Evolutionary conservation across 1,140 invertebrate species (phyloP).

Genomic region (Phortica variegata): DNA sequence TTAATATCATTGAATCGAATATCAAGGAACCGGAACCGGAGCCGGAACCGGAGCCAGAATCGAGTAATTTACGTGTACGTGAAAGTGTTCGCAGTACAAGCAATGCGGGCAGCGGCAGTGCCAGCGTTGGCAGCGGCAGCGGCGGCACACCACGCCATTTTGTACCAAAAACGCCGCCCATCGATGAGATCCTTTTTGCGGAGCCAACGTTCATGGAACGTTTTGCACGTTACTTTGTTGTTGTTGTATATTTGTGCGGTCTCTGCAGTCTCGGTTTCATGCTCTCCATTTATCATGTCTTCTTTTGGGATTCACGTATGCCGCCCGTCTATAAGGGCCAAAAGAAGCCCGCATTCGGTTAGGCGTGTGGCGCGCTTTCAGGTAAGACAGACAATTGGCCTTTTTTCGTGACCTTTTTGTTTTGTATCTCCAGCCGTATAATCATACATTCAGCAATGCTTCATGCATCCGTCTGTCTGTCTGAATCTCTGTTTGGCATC

Average conservation of each 20-base stretch:
- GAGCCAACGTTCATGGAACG: slow-evolving; percentile 46
- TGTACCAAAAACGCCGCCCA: slow-evolving; percentile 35
- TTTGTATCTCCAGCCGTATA: too few relatives aligned
- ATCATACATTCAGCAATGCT: too few relatives aligned
- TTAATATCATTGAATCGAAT: slow-evolving; percentile 45
- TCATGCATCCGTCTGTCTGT: too few relatives aligned
- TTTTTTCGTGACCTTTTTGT: too few relatives aligned
- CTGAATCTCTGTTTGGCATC: too few relatives aligned
- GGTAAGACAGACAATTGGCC: too few relatives aligned
- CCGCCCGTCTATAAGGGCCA: slow-evolving; percentile 47
- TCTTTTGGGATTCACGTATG: slow-evolving; percentile 55
- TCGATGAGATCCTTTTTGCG: slow-evolving; percentile 42
- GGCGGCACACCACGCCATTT: slow-evolving; percentile 32
- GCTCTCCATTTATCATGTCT: slow-evolving; percentile 47
- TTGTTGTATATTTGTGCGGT: slow-evolving; percentile 46
- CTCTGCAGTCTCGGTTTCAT: slow-evolving; percentile 45
- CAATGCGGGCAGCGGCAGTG: background rate
- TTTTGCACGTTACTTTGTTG: slow-evolving; percentile 42
- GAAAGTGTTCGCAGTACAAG: too few relatives aligned
- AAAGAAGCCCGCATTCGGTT: slow-evolving; percentile 38
- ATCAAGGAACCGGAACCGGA: slow-evolving; percentile 14
- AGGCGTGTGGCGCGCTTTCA: background rate
- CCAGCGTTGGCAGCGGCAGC: slow-evolving; percentile 32
- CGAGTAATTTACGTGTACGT: too few relatives aligned
- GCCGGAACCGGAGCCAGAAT: slow-evolving; percentile 5